Conservation (phyloP, 1,140 invertebrate species). For the Bathynomus jamesi region DNA sequence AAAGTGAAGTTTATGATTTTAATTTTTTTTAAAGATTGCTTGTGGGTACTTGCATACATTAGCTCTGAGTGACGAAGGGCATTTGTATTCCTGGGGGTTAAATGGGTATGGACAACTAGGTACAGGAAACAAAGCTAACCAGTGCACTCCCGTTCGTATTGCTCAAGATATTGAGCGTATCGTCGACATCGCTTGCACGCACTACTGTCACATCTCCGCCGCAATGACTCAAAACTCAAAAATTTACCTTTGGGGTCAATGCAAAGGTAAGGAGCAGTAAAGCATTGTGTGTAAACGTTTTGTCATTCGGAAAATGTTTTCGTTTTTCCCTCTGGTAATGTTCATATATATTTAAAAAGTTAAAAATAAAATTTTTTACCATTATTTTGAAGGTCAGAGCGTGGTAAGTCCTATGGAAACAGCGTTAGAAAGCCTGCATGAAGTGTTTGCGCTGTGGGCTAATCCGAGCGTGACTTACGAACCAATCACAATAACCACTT, state of each 20-base stretch:
- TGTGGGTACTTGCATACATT: slow-evolving; percentile 60
- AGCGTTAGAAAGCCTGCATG: slow-evolving; percentile 52
- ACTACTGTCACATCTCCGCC: slow-evolving; percentile 57
- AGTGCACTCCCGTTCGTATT: slow-evolving; percentile 50
- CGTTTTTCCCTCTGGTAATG: not conserved
- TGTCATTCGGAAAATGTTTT: no score
- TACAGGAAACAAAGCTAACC: slow-evolving; percentile 52
- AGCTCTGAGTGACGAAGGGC: slow-evolving; percentile 57
- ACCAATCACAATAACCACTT: slow-evolving; percentile 47
- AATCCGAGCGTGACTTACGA: slow-evolving; percentile 55
- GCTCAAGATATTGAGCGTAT: slow-evolving; percentile 49
- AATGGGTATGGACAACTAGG: slow-evolving; percentile 55
- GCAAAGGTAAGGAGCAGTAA: slow-evolving; percentile 28
- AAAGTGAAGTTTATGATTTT: no score
- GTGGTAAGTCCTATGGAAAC: slow-evolving; percentile 52
- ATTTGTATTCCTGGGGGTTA: slow-evolving; percentile 57
- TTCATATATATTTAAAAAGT: not conserved
- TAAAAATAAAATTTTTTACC: not conserved
- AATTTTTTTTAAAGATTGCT: slow-evolving; percentile 47
- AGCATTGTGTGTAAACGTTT: no score
- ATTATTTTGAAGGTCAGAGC: slow-evolving; percentile 47
- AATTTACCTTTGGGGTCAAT: slow-evolving; percentile 30
- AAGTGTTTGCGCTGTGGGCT: slow-evolving; percentile 57
- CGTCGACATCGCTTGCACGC: slow-evolving; percentile 56
- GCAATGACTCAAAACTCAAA: slow-evolving; percentile 48